Conservation (phyloP, 2,888 invertebrate species). For the Lasioglossum zephyrum region DNA sequence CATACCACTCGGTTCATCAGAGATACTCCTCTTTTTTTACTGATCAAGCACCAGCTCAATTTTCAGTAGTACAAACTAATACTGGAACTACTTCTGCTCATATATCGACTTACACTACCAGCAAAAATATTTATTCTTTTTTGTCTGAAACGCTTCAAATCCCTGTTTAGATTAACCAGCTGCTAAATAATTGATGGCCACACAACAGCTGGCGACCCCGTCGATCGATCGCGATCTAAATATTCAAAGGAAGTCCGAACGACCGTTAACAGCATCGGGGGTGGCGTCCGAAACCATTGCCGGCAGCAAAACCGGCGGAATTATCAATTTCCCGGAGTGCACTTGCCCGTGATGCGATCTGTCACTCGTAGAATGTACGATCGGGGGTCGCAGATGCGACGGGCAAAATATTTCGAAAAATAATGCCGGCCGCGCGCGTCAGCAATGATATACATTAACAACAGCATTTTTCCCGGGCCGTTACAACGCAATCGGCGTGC, state of each 20-base stretch:
- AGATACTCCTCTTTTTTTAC: not conserved
- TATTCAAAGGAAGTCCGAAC: not conserved
- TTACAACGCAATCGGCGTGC: conserved; percentile 56
- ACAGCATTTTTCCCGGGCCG: conserved; percentile 42
- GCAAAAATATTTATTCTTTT: not conserved
- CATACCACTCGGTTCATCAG: not conserved
- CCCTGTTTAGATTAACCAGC: not conserved
- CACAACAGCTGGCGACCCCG: not conserved
- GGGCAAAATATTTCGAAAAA: conserved; percentile 53
- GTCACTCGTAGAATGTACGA: conserved; percentile 48
- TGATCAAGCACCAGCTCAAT: not conserved
- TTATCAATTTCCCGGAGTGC: conserved; percentile 41
- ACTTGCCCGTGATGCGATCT: conserved; percentile 37
- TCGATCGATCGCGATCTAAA: not conserved
- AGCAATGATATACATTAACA: conserved; percentile 57
- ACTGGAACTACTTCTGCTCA: not conserved
- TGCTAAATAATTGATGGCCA: not conserved
- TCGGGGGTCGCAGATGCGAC: conserved; percentile 40
- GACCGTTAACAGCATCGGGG: not conserved
- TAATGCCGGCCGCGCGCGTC: conserved; percentile 43
- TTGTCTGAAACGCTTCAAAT: not conserved
- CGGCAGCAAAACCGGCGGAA: conserved; percentile 12
- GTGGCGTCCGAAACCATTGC: not conserved
- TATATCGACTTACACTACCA: not conserved
- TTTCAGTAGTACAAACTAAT: not conserved